Evolutionary conservation across 1,140 invertebrate species (phyloP), one percentile per base, ranked within the genome.

Genomic region (Neodiprion lecontei): DNA sequence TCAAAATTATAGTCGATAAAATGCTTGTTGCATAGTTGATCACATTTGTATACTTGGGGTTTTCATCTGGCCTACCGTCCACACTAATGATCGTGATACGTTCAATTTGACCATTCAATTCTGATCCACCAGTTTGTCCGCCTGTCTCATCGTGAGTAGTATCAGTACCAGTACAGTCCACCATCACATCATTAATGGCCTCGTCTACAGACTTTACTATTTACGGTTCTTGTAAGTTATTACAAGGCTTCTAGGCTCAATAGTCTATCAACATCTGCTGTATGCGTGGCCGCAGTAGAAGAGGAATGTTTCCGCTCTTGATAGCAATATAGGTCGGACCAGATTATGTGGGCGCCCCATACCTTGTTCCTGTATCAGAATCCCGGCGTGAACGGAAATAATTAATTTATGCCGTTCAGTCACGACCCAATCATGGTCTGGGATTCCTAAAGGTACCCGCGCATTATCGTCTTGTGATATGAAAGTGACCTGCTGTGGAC

Each of bases 351-450:
- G 83, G 76, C 72, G 73, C 67, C 17, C 17, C 17, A 21, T 21
- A 21, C 17, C 17, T 21, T 21, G 17, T 21, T 21, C 17, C 17
- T 21, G 17, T 21, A 21, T 21, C 17, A 21, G 17, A 21, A 21
- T 72, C 28, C 66, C 70, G 11, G 74, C 70, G 79, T 77, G 80
- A 66, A 85, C 81, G 49, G 74, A 78, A 70, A 82, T 83, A 76
- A 86, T 87, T 73, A 87, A 76, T 79, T 88, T 88, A 79, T 88
- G 84, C 50, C 75, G 69, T 66, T 73, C 67, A 72, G 84, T 86
- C 71, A 88, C 80, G 67, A 88, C 83, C 74, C 77, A 87, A 75
- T 87, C 86, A 77, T 87, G 84, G 76, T 86, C 83, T 28, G 85
- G 84, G 14, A 87, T 80, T 73, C 75, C 79, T 75, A 81, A 70